These are phyloP conservation scores for Zhengitettix transpicula DNA, from an alignment of 2,888 invertebrate genomes.

Conservation along the genomic window DNA sequence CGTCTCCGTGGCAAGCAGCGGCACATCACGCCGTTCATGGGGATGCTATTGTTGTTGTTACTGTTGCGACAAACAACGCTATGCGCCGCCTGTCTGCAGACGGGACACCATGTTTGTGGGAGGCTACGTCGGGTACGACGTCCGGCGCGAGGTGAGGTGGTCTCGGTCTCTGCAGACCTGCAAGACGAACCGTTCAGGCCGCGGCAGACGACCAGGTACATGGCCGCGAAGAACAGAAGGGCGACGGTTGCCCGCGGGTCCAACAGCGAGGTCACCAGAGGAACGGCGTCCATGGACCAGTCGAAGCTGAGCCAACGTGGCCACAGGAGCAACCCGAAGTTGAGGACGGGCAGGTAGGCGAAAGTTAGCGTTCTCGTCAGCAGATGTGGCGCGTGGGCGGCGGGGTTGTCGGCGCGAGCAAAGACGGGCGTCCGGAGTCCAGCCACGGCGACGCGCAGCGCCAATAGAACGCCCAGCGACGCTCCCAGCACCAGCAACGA, in stretches of 20 bases:
- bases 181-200: background rate
- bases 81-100: too few relatives aligned
- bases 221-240: conserved; percentile 50
- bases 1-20: background rate
- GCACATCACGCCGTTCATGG: background rate
- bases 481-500: conserved; percentile 39
- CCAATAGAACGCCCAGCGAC: conserved; percentile 49
- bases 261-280: conserved; percentile 56
- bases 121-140: too few relatives aligned
- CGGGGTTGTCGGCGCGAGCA: conserved; percentile 89
- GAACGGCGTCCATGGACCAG: conserved; percentile 97
- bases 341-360: conserved; percentile 78
- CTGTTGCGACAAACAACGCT: too few relatives aligned
- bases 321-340: conserved; percentile 71
- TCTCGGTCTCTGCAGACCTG: background rate
- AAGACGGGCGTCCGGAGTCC: conserved; percentile 59
- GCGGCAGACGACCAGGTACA: conserved; percentile 4
- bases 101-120: too few relatives aligned
- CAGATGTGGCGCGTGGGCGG: conserved; percentile 65
- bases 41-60: too few relatives aligned
- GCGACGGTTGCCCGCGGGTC: conserved; percentile 69
- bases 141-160: too few relatives aligned
- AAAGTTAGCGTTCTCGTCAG: conserved; percentile 78
- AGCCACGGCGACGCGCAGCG: conserved; percentile 63
- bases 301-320: conserved; percentile 87